Conservation (phyloP, 2,113 vertebrate species). For the Lutjanus erythropterus region DNA sequence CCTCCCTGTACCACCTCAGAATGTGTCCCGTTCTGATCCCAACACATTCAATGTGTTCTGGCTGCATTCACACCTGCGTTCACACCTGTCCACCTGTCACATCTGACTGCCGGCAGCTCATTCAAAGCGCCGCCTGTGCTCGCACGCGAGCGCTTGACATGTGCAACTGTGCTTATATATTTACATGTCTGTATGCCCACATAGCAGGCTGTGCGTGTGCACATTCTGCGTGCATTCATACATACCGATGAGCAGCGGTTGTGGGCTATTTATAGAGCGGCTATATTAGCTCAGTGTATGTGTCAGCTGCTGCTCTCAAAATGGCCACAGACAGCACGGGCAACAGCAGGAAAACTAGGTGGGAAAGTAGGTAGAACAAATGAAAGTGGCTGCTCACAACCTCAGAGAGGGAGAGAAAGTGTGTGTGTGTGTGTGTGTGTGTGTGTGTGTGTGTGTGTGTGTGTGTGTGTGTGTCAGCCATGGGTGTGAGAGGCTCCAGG, state of each 20-base stretch:
- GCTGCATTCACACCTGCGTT: constrained; percentile 33
- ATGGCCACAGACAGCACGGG: constrained; percentile 59
- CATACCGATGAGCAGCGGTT: constrained; percentile 63
- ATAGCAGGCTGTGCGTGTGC: not conserved
- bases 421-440: not conserved
- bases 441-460: constrained; percentile 24
- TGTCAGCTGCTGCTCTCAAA: constrained; percentile 78
- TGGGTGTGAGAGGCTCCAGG: constrained; percentile 7
- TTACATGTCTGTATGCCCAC: not conserved
- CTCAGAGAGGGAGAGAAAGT: not conserved
- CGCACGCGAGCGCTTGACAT: not conserved
- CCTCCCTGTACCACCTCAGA: not conserved
- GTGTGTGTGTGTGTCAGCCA: constrained; percentile 5
- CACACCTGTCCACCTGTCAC: constrained; percentile 4
- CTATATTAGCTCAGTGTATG: constrained; percentile 69
- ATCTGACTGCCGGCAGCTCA: not conserved
- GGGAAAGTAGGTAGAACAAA: constrained; percentile 46
- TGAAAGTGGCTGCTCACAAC: not conserved
- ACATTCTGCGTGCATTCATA: constrained; percentile 42
- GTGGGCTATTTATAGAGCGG: constrained; percentile 70
- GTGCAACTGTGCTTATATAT: not conserved
- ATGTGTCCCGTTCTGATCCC: not conserved
- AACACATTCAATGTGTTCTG: not conserved
- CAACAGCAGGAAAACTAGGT: constrained; percentile 28
- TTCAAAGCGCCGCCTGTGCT: not conserved